These are phyloP conservation scores for Lasioglossum zephyrum DNA, from an alignment of 2,888 invertebrate species.

Conservation along the genomic window DNA sequence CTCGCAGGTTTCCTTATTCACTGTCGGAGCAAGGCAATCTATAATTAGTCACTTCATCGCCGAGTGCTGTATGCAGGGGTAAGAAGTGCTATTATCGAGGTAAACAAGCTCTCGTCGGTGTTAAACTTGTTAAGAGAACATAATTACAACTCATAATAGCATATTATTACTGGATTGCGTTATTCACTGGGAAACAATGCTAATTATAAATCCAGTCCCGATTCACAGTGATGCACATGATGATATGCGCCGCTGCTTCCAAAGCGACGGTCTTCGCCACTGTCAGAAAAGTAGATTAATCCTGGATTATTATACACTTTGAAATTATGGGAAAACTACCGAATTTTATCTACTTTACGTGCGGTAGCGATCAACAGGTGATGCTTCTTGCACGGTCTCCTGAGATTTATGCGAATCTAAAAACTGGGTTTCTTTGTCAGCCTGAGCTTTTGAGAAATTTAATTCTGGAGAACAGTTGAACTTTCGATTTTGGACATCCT, in stretches of 20 bases:
- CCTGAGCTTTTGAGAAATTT: background rate
- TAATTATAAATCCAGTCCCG: background rate
- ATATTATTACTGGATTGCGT: background rate
- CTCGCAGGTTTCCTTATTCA: background rate
- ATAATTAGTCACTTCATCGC: constrained; percentile 16
- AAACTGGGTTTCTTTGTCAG: background rate
- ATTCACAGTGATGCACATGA: background rate
- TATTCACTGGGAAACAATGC: background rate
- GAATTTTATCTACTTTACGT: background rate
- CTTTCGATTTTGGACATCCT: background rate
- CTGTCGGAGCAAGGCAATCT: background rate
- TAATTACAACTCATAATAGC: constrained; percentile 3
- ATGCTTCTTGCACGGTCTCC: background rate
- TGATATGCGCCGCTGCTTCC: background rate
- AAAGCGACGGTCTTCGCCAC: too few relatives aligned
- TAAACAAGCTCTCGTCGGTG: constrained; percentile 14
- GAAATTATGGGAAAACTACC: background rate
- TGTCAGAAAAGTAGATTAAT: background rate
- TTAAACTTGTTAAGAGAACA: constrained; percentile 9
- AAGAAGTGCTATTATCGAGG: constrained; percentile 14
- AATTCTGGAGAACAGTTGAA: background rate
- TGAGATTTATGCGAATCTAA: background rate
- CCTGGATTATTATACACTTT: background rate
- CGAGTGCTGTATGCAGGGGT: constrained; percentile 4
- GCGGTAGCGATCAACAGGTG: background rate